phyloP scores from a whole-genome alignment of 2,113 vertebrate species.

The Plotosus lineatus region DNA sequence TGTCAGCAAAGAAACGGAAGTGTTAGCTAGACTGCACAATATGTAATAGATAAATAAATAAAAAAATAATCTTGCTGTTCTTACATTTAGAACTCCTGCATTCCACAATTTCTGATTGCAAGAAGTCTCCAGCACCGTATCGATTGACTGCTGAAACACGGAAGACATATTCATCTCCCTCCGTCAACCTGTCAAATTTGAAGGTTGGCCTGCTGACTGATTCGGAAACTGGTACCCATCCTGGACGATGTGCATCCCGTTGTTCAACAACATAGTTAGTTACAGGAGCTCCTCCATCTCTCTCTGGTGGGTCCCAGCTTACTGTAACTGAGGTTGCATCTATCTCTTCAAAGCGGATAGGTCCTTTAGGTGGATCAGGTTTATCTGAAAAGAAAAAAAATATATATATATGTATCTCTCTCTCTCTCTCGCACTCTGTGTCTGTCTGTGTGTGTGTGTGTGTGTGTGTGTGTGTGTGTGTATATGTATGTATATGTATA shows the following conservation, averaged over 20 bases:
- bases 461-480: no score
- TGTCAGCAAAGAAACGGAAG: constrained; percentile 57
- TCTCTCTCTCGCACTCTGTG: no score
- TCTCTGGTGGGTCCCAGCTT: constrained; percentile 88
- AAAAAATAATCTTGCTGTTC: constrained; percentile 48
- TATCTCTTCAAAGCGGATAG: constrained; percentile 86
- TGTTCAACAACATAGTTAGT: constrained; percentile 93
- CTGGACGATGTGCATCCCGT: constrained; percentile 94
- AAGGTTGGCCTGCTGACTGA: constrained; percentile 89
- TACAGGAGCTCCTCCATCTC: constrained; percentile 90
- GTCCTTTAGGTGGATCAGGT: constrained; percentile 88
- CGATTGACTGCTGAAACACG: constrained; percentile 91
- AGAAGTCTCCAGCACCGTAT: constrained; percentile 92
- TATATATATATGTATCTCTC: no score
- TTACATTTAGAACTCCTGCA: constrained; percentile 93
- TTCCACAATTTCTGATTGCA: constrained; percentile 90
- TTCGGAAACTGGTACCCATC: constrained; percentile 92
- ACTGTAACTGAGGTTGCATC: constrained; percentile 87
- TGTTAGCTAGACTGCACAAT: constrained; percentile 17
- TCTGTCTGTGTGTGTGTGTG: no score
- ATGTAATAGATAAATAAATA: not conserved
- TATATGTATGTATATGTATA: no score
- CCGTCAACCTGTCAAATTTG: constrained; percentile 88
- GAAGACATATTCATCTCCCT: constrained; percentile 95
- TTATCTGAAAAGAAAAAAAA: constrained; percentile 76